Percentiles rank a stretch among this genome's conserved stretches.
These are phyloP conservation scores for Brachyrhaphis roseni DNA, from an alignment of 2,797 vertebrate genomes.

Conservation along the genomic window DNA sequence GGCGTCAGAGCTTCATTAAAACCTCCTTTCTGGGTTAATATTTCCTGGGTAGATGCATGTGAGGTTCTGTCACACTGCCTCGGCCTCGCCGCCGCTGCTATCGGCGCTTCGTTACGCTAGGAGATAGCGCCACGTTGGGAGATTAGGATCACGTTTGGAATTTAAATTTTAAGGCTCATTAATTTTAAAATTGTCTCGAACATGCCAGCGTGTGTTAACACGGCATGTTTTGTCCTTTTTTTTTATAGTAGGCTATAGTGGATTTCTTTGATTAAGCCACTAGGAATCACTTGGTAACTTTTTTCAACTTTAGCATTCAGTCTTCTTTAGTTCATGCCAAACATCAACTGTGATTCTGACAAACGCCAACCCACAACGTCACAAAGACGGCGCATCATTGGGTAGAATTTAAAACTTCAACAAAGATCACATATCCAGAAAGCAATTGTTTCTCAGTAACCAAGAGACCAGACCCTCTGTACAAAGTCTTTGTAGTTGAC, in stretches of 20 bases:
- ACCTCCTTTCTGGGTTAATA: constrained; percentile 50
- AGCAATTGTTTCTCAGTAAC: too few species aligned
- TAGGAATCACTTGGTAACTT: background rate
- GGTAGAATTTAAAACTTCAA: too few species aligned
- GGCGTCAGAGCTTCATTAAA: constrained; percentile 65
- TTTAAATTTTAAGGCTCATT: constrained; percentile 75
- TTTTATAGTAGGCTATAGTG: background rate
- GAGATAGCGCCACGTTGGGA: constrained; percentile 47
- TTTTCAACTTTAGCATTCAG: background rate
- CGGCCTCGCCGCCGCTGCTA: constrained; percentile 20
- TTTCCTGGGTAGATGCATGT: constrained; percentile 50
- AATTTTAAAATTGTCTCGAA: constrained; percentile 67
- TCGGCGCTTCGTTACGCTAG: constrained; percentile 34
- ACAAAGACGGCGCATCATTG: background rate
- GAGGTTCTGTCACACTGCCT: constrained; percentile 37
- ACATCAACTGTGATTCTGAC: background rate
- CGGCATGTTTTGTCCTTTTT: constrained; percentile 39
- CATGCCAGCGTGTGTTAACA: constrained; percentile 63
- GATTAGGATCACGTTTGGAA: constrained; percentile 66
- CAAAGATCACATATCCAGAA: too few species aligned
- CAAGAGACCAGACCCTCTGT: too few species aligned
- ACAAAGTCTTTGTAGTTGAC: too few species aligned
- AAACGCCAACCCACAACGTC: background rate
- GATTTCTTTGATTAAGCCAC: background rate
- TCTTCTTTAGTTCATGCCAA: background rate